Evolutionary conservation across 1,140 invertebrate species (phyloP).

Genomic region (Cyphomyrmex costatus): DNA sequence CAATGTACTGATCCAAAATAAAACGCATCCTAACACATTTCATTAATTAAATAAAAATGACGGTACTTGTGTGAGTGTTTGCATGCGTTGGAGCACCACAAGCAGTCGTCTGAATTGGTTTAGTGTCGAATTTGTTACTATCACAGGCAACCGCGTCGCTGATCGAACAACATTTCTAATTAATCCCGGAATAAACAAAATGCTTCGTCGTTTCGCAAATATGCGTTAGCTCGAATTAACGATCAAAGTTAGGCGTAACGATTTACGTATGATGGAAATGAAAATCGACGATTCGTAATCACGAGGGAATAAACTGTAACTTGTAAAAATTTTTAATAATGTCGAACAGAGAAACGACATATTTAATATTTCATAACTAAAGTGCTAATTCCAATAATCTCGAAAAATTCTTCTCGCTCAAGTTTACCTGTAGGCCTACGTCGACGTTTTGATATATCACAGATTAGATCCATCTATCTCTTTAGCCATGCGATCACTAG

Average conservation of each 20-base stretch:
- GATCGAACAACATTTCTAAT: constrained; percentile 68
- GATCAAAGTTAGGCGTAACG: constrained; percentile 51
- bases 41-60: constrained; percentile 33
- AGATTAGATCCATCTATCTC: constrained; percentile 26
- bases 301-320: background rate
- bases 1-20: background rate
- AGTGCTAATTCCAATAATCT: background rate
- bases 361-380: background rate
- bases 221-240: constrained; percentile 58
- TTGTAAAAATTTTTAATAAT: constrained; percentile 19
- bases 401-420: background rate
- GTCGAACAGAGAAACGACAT: too few species aligned
- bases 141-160: constrained; percentile 6
- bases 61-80: background rate
- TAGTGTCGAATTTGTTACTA: constrained; percentile 58
- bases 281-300: constrained; percentile 15
- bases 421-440: background rate
- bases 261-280: constrained; percentile 28
- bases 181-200: constrained; percentile 72
- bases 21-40: constrained; percentile 1
- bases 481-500: constrained; percentile 20
- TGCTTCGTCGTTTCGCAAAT: constrained; percentile 62
- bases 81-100: background rate
- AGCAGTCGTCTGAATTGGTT: constrained; percentile 56
- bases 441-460: background rate